Percentiles rank a stretch among this genome's conserved stretches.
phyloP scores from a whole-genome alignment of 2,113 vertebrate genomes.

The Puma concolor region DNA sequence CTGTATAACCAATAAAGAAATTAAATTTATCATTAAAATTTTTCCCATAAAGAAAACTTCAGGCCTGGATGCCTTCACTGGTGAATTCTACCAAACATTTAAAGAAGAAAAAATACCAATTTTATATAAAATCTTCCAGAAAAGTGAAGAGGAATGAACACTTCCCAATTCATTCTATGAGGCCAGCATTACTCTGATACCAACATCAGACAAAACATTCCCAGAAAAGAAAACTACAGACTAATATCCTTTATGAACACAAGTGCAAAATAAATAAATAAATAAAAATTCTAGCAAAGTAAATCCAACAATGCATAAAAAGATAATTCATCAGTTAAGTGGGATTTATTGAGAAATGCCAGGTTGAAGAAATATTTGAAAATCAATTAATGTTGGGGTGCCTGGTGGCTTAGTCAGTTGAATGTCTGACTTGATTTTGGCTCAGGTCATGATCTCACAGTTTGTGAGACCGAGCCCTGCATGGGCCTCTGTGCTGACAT shows the following conservation, averaged over 20 bases:
- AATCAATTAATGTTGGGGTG: background rate
- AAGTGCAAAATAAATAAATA: background rate
- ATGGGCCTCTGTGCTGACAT: no score
- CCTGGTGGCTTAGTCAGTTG: no score
- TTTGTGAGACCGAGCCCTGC: no score
- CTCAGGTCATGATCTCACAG: no score
- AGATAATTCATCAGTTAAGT: background rate
- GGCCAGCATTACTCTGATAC: background rate
- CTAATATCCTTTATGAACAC: background rate
- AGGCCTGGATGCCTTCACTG: background rate
- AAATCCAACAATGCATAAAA: background rate
- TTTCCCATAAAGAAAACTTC: background rate
- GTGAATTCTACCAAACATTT: background rate
- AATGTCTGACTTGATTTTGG: no score
- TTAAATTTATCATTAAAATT: background rate
- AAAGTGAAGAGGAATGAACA: background rate
- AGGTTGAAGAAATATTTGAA: background rate
- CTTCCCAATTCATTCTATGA: background rate
- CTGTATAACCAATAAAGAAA: background rate
- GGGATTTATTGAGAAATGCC: background rate
- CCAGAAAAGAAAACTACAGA: background rate
- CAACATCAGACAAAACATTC: background rate
- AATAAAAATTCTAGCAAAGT: background rate
- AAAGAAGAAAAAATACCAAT: background rate
- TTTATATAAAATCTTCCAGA: constrained; percentile 12